Percentiles rank a stretch among this genome's conserved stretches.
These are phyloP conservation scores for Dorcus parallelipipedus DNA, from an alignment of 2,888 invertebrate genomes.

Conservation along the genomic window DNA sequence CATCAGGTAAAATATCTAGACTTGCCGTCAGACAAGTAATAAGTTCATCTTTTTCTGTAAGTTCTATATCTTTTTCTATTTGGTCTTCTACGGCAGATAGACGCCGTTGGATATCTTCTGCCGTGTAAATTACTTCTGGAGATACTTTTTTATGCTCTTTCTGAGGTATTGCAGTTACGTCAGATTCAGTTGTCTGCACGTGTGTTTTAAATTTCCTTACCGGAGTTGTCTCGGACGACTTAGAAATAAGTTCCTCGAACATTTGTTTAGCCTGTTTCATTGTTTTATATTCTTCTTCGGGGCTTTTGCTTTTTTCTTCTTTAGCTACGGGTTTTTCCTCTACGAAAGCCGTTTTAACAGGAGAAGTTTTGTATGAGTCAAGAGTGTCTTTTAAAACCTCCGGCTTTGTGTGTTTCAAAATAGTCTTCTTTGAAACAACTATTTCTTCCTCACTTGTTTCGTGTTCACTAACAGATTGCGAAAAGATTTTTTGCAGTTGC, in stretches of 20 bases:
- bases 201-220: constrained; percentile 30
- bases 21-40: constrained; percentile 1
- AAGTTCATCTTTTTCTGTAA: constrained; percentile 5
- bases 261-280: constrained; percentile 43
- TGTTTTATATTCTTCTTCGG: constrained; percentile 31
- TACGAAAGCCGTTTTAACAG: background rate
- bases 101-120: constrained; percentile 13
- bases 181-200: background rate
- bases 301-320: constrained; percentile 21
- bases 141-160: constrained; percentile 3
- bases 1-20: constrained; percentile 1
- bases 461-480: constrained; percentile 36
- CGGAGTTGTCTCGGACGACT: constrained; percentile 41
- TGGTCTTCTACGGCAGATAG: constrained; percentile 17
- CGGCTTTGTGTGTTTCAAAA: constrained; percentile 7
- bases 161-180: constrained; percentile 5
- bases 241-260: constrained; percentile 45
- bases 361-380: constrained; percentile 1
- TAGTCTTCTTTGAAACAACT: constrained; percentile 15
- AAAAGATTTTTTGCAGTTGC: constrained; percentile 51
- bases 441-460: constrained; percentile 35
- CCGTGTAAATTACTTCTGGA: constrained; percentile 5
- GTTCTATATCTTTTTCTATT: background rate
- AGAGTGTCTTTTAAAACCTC: constrained; percentile 5
- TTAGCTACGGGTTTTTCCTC: constrained; percentile 21